Evolutionary conservation across 2,888 invertebrate species (phyloP).

Genomic region (Syrphus vitripennis): DNA sequence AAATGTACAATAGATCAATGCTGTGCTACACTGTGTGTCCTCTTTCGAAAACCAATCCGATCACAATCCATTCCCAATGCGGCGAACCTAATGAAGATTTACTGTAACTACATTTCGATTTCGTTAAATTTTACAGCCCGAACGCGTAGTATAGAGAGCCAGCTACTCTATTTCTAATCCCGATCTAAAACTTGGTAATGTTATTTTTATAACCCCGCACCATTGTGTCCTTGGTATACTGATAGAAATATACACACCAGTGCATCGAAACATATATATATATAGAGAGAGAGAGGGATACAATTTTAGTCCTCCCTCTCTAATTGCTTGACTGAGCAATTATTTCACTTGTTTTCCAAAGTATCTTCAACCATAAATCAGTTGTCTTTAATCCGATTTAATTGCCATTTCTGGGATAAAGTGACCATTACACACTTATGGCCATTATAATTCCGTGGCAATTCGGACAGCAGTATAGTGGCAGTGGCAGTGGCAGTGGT

Average conservation of each 20-base stretch:
- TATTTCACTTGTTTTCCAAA: constrained; percentile 71
- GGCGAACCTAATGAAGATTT: constrained; percentile 72
- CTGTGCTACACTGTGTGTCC: not conserved
- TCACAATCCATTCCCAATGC: constrained; percentile 67
- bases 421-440: constrained; percentile 72
- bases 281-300: not conserved
- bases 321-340: constrained; percentile 72
- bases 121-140: constrained; percentile 52
- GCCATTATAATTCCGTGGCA: constrained; percentile 72
- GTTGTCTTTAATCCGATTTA: constrained; percentile 72
- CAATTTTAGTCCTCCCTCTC: constrained; percentile 61
- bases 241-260: not conserved
- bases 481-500: not conserved
- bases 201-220: constrained; percentile 61
- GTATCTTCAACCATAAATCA: constrained; percentile 72
- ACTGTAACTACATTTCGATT: constrained; percentile 67
- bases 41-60: constrained; percentile 31
- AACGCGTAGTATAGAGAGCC: constrained; percentile 5
- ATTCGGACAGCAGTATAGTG: constrained; percentile 39
- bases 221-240: not conserved
- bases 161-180: constrained; percentile 57
- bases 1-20: constrained; percentile 56
- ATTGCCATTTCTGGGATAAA: constrained; percentile 72
- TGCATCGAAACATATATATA: constrained; percentile 14
- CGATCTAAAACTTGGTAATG: constrained; percentile 68